Percentiles rank a stretch among this genome's conserved stretches.
phyloP scores from a whole-genome alignment of 2,888 invertebrate genomes.

The Andrena bicolor region DNA sequence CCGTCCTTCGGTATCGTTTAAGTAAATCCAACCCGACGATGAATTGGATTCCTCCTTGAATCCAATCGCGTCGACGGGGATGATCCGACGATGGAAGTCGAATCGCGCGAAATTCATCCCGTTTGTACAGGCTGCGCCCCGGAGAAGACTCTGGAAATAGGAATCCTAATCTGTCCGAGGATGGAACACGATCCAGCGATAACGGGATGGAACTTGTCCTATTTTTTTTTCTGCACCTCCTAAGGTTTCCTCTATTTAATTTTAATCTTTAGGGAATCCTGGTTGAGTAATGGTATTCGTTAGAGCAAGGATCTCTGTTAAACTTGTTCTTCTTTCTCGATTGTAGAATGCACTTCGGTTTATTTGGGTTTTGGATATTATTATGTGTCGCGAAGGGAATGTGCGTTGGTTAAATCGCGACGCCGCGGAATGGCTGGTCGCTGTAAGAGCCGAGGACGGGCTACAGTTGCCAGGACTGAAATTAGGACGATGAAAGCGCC shows the following conservation, averaged over 20 bases:
- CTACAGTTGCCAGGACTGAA: constrained; percentile 10
- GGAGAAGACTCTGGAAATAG: not conserved
- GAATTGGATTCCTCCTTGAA: constrained; percentile 43
- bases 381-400: not conserved
- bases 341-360: too few species aligned
- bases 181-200: not conserved
- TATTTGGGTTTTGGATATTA: not conserved
- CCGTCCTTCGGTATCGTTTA: constrained; percentile 60
- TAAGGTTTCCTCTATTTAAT: not conserved
- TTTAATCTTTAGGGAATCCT: not conserved
- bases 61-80: constrained; percentile 20
- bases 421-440: not conserved
- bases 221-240: not conserved
- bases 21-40: constrained; percentile 61
- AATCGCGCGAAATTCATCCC: constrained; percentile 23
- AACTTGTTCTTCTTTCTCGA: not conserved
- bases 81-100: constrained; percentile 42
- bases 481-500: constrained; percentile 50
- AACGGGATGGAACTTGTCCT: not conserved
- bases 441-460: not conserved
- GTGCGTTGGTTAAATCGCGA: not conserved
- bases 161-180: not conserved
- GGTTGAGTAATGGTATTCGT: not conserved
- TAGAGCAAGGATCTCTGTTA: not conserved
- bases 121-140: not conserved